phyloP scores from a whole-genome alignment of 2,888 invertebrate species.

The Xestia ashworthii region DNA sequence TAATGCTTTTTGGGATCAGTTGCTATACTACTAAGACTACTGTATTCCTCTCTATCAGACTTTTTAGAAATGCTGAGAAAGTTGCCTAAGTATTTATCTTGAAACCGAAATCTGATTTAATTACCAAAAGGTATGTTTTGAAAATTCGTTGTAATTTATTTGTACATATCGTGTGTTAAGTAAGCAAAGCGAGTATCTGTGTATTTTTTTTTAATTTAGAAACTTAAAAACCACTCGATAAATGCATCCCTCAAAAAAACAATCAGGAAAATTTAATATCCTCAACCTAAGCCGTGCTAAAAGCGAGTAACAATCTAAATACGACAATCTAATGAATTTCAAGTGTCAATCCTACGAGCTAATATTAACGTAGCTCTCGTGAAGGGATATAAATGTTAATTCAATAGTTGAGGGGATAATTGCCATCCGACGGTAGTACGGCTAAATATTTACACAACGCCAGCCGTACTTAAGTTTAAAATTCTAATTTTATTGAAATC shows the following conservation, averaged over 20 bases:
- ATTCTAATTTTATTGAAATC: conserved; percentile 83
- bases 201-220: not conserved
- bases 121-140: not conserved
- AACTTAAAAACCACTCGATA: not conserved
- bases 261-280: conserved; percentile 38
- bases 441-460: conserved; percentile 84
- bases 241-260: not conserved
- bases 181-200: not conserved
- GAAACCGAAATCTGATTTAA: not conserved
- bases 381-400: conserved; percentile 87
- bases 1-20: not conserved
- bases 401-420: conserved; percentile 83
- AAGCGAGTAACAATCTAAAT: conserved; percentile 60
- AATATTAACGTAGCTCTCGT: conserved; percentile 88
- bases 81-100: not conserved
- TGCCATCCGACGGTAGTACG: conserved; percentile 72
- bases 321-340: conserved; percentile 76
- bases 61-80: not conserved
- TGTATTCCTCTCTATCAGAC: not conserved
- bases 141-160: not conserved
- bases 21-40: not conserved
- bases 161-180: not conserved
- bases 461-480: conserved; percentile 82
- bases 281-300: conserved; percentile 30
- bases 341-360: conserved; percentile 81